Evolutionary conservation across 1,140 invertebrate genomes (phyloP), one percentile per base, ranked within the genome.

Genomic region (Drosophila ogumai): DNA sequence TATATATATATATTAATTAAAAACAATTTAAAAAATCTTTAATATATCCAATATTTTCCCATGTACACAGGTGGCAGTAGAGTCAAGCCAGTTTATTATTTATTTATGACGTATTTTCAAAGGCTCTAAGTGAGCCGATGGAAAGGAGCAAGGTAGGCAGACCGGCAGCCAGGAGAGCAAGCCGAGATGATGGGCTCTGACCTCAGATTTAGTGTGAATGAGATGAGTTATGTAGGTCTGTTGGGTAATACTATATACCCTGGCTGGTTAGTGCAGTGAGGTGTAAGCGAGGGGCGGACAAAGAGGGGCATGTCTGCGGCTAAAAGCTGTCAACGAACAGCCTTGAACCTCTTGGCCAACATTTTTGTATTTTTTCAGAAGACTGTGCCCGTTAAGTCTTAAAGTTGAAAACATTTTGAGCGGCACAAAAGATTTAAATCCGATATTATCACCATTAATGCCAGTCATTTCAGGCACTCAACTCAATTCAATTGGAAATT

Each of bases 101-200:
- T 78, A 78, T 78, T 78, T 78, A 78, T 76, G 43, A 68, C 34
- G 49, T 78, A 78, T 78, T 58, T 75, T 40, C 52, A 58, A 43
- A 61, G 75, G 64, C 55, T 64, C 57, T 46, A 41, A 72, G 55
- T 41, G 47, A 54, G 41, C 22, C 47, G 38, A 40, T 15, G 31
- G 57, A 6, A 44, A 56, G 46, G 43, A 17, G 10, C 28, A 17
- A 10, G 47, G 19, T 32, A 19, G 38, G 3, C 49, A 3, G 17
- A 0, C 31, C 1, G 12, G 12, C 10, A 31, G 46, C 25, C 25
- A 28, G 25, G 25, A 25, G 15, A 36, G 32, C 15, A 66, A 72
- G 36, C 47, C 43, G 74, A 77, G 47, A 66, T 44, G 46, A 67
- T 67, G 61, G 63, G 44, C 55, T 68, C 41, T 68, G 74, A 77